These are phyloP conservation scores for Onychomys leucogaster DNA, from an alignment of 2,797 vertebrate species.

Conservation along the genomic window DNA sequence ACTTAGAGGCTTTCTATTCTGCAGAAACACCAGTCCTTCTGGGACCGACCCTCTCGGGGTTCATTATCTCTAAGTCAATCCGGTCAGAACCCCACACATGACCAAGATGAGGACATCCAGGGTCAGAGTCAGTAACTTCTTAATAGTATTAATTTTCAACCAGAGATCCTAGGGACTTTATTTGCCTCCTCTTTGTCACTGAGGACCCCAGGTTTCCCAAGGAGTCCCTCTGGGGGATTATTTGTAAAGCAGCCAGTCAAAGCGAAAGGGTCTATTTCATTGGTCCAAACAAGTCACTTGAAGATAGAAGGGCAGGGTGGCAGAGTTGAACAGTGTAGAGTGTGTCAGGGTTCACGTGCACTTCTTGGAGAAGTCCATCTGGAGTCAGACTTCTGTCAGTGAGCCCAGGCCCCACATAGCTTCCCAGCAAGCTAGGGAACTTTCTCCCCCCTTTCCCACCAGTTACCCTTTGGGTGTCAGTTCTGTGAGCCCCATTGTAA, in stretches of 20 bases:
- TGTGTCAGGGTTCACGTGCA: background rate
- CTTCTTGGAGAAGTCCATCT: background rate
- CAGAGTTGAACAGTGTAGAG: background rate
- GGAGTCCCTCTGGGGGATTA: background rate
- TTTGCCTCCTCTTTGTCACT: background rate
- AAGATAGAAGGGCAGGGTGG: background rate
- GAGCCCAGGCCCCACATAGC: no score
- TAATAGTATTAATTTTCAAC: background rate
- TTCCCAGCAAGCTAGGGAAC: no score
- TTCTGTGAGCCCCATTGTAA: no score
- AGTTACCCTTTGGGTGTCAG: no score
- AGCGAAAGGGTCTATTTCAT: background rate
- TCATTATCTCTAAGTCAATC: background rate
- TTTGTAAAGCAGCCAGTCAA: background rate
- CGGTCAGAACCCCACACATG: background rate
- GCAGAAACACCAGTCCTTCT: background rate
- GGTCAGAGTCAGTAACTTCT: background rate
- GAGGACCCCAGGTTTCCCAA: background rate
- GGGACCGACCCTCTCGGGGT: background rate
- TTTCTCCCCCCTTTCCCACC: no score
- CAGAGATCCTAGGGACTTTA: background rate
- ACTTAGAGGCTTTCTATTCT: background rate
- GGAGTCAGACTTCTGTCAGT: no score
- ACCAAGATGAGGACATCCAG: background rate
- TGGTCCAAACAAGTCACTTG: slow-evolving; percentile 3